phyloP scores from a whole-genome alignment of 2,888 invertebrate species.

The Pristionchus mayeri region DNA sequence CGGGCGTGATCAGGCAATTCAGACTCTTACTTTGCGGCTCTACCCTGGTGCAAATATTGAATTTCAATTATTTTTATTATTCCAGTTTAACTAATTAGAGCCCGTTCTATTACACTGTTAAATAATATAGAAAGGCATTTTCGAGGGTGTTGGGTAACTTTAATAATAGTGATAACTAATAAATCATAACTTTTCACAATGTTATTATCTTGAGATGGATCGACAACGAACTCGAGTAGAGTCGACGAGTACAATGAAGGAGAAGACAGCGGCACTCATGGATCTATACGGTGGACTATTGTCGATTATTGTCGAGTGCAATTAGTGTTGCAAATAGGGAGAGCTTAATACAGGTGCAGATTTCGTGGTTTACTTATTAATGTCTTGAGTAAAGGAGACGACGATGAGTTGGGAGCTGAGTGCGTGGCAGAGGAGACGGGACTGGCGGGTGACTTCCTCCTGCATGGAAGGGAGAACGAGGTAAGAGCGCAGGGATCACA shows the following conservation, averaged over 20 bases:
- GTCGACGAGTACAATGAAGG: conserved; percentile 30
- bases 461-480: conserved; percentile 56
- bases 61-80: no score
- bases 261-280: conserved; percentile 53
- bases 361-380: no score
- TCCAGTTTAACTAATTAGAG: no score
- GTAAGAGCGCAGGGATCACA: conserved; percentile 16
- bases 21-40: no score
- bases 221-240: conserved; percentile 22
- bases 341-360: no score
- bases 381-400: conserved; percentile 51
- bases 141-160: no score
- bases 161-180: no score
- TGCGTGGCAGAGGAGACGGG: conserved; percentile 54
- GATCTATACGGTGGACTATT: conserved; percentile 53
- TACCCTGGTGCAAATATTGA: no score
- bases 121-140: no score
- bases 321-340: neutral
- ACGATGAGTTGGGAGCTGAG: conserved; percentile 53
- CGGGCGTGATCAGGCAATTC: no score
- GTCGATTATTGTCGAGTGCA: no score
- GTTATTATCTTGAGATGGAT: conserved; percentile 14
- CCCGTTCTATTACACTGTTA: no score
- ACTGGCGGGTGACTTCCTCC: conserved; percentile 58
- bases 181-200: neutral